Conservation (phyloP, 2,888 invertebrate species). For the Agonopterix arenella region DNA sequence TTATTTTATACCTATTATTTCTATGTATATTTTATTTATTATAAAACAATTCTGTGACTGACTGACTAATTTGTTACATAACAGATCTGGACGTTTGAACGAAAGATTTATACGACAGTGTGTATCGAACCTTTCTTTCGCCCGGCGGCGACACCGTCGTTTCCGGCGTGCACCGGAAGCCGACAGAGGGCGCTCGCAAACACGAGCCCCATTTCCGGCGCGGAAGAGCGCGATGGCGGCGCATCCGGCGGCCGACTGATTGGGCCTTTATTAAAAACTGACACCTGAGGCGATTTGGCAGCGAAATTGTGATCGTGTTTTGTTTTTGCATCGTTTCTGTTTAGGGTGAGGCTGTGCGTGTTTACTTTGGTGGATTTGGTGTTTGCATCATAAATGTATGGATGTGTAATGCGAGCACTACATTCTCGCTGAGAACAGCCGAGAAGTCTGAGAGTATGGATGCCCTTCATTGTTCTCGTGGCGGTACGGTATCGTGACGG, state of each 20-base stretch:
- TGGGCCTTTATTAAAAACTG: slow-evolving; percentile 74
- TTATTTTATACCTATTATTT: too few relatives aligned
- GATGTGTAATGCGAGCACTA: too few relatives aligned
- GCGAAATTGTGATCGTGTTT: not conserved
- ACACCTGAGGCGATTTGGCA: slow-evolving; percentile 59
- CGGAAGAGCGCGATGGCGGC: slow-evolving; percentile 57
- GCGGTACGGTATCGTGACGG: too few relatives aligned
- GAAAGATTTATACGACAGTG: slow-evolving; percentile 1
- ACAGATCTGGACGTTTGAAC: not conserved
- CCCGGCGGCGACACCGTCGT: slow-evolving; percentile 43
- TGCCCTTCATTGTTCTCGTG: too few relatives aligned
- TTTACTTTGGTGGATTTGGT: not conserved
- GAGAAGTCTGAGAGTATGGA: too few relatives aligned
- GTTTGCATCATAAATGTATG: too few relatives aligned
- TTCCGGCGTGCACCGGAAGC: slow-evolving; percentile 39
- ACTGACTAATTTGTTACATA: too few relatives aligned
- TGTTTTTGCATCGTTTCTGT: not conserved
- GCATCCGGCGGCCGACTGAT: slow-evolving; percentile 68
- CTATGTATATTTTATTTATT: too few relatives aligned
- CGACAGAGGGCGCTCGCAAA: slow-evolving; percentile 57
- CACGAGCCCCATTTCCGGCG: slow-evolving; percentile 70
- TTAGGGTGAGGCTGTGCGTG: not conserved
- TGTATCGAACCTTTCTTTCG: slow-evolving; percentile 3
- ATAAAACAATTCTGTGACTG: too few relatives aligned
- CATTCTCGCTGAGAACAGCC: too few relatives aligned